Percentiles rank a stretch among this genome's conserved stretches.
Evolutionary conservation across 2,797 vertebrate species (phyloP).

Genomic region (Tadarida brasiliensis): DNA sequence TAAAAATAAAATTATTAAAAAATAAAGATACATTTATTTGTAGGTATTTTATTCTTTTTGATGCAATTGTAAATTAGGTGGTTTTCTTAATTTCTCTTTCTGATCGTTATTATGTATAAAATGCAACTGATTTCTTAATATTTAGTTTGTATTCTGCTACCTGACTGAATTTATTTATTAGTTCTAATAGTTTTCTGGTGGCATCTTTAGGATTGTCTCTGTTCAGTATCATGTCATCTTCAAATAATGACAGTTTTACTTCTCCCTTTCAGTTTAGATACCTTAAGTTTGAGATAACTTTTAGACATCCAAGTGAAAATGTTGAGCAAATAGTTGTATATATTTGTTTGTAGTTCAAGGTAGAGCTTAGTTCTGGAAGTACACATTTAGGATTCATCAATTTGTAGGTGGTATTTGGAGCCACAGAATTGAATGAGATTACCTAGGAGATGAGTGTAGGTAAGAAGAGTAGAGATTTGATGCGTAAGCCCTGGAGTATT

Average conservation of each 20-base stretch:
- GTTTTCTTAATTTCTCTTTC: background rate
- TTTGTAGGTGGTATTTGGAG: background rate
- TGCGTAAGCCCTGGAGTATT: background rate
- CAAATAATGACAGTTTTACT: background rate
- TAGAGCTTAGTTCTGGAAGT: background rate
- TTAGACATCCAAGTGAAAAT: background rate
- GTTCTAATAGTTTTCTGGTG: background rate
- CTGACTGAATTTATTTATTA: background rate
- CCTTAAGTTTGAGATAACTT: slow-evolving; percentile 17
- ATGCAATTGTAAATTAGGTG: background rate
- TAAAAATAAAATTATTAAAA: too few species aligned
- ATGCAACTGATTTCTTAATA: background rate
- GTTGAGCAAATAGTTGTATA: background rate
- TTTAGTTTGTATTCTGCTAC: background rate
- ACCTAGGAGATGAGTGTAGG: background rate
- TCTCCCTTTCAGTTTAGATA: background rate
- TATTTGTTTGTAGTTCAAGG: background rate
- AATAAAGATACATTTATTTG: too few species aligned
- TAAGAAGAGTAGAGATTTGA: background rate
- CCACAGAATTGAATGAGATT: background rate
- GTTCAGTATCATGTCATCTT: background rate
- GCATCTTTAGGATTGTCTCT: background rate
- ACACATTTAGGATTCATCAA: background rate
- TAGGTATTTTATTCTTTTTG: background rate
- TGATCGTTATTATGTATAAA: background rate